These are phyloP conservation scores for Corvus cornix DNA, from an alignment of 2,113 vertebrate genomes.

Conservation along the genomic window DNA sequence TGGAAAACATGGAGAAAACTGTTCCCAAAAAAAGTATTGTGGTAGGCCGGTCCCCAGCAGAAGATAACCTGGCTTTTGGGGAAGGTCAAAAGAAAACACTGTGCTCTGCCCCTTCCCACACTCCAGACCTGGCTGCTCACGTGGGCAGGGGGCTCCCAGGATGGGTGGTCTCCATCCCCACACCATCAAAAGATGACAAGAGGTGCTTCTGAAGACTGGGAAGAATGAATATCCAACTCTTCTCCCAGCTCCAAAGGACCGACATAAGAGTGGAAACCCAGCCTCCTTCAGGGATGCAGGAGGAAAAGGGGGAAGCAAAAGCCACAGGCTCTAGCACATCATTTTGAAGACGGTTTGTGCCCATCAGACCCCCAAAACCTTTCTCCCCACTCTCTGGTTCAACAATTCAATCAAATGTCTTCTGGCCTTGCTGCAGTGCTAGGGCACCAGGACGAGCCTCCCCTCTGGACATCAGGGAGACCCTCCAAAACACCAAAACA, in stretches of 20 bases:
- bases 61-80: background rate
- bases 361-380: background rate
- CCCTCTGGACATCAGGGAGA: background rate
- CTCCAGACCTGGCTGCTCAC: background rate
- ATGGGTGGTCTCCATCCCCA: background rate
- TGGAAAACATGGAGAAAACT: background rate
- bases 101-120: background rate
- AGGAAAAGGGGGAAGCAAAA: background rate
- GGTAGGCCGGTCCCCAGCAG: background rate
- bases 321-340: fast-evolving
- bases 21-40: background rate
- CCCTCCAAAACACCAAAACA: background rate
- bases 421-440: background rate
- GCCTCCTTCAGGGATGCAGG: background rate
- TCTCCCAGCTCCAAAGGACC: background rate
- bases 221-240: background rate
- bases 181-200: background rate
- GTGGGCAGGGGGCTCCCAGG: background rate
- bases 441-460: background rate
- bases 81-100: background rate
- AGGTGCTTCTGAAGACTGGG: background rate
- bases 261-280: background rate
- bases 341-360: background rate
- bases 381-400: background rate
- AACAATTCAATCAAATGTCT: background rate